Base-by-base conservation (phyloP, 2,888 invertebrate species). In the Girardia tigrina region DNA sequence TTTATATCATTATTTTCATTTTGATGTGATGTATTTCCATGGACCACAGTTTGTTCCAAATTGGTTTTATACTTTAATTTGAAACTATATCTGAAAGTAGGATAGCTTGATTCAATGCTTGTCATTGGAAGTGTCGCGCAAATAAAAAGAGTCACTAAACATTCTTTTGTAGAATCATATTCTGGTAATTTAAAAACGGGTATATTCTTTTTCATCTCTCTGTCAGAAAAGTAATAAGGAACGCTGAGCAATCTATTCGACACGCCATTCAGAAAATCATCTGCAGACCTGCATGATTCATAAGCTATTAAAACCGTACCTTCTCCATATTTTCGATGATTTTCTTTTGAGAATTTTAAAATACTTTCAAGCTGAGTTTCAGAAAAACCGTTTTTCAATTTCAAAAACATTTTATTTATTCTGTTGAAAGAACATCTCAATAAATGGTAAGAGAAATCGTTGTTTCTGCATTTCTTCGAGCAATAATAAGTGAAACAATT, bases 401-500 rank as follows among this genome's bases (percentile, higher is more conserved):
- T 56, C 4, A 56, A 20, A 4, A 56, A n/a, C 56, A 56, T 56
- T 56, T 56, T 56, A 56, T 56, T 56, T 56, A 56, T 56, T 56
- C 56, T 56, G 23, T 56, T 56, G n/a, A 56, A 56, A 56, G 56
- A 56, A n/a, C 56, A 56, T n/a, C 4, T 56, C 2, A 2, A 6
- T 20, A 8, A 56, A 56, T 56, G 56, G 8, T n/a, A 56, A 4
- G 56, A n/a, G 23, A 56, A 56, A n/a, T 56, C 56, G n/a, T 56
- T 20, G 23, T 56, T 56, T 56, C 56, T 4, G 56, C 56, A 56
- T 56, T 56, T 56, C n/a, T 56, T 56, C n/a, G 56, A 56, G 23
- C 56, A 56, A 56, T 56, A 56, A 23, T 56, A 56, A 56, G 56
- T 56, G 56, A 56, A 56, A 56, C 56, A 56, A 56, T 56, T 56